These are phyloP conservation scores for Periphyllus acericola DNA, from an alignment of 2,888 invertebrate species.

Conservation along the genomic window DNA sequence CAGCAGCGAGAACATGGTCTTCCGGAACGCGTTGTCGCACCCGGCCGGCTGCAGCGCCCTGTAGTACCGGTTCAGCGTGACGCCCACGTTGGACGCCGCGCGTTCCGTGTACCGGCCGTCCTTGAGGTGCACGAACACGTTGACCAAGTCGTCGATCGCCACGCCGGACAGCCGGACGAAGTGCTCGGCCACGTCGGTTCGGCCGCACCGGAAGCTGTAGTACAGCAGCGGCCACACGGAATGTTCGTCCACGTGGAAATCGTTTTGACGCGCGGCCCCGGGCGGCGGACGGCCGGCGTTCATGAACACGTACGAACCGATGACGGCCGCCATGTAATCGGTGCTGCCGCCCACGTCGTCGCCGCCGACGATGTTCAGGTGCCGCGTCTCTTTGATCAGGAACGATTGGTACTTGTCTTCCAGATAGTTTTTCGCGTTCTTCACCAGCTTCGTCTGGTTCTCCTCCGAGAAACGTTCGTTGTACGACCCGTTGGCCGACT, in stretches of 20 bases:
- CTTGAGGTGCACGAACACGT: constrained; percentile 35
- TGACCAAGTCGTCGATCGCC: constrained; percentile 25
- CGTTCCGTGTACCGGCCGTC: constrained; percentile 21
- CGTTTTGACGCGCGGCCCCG: constrained; percentile 5
- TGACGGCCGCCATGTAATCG: constrained; percentile 37
- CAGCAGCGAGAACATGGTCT: constrained; percentile 44
- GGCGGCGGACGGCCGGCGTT: background rate
- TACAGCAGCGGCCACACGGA: constrained; percentile 50
- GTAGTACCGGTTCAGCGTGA: constrained; percentile 46
- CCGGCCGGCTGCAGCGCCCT: constrained; percentile 32
- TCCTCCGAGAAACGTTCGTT: constrained; percentile 42
- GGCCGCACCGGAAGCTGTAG: constrained; percentile 42
- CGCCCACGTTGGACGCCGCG: constrained; percentile 13
- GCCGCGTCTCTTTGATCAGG: constrained; percentile 50
- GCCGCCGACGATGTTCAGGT: constrained; percentile 7
- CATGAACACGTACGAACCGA: constrained; percentile 46
- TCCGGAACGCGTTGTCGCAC: constrained; percentile 48
- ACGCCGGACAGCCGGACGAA: constrained; percentile 38
- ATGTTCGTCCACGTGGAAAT: constrained; percentile 47
- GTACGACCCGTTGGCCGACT: constrained; percentile 8
- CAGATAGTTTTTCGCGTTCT: constrained; percentile 52
- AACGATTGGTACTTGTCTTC: constrained; percentile 51
- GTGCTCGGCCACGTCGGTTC: constrained; percentile 39
- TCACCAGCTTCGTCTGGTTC: constrained; percentile 44
- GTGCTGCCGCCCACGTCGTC: background rate